Conservation (phyloP, 2,113 vertebrate genomes). For the Varanus salvator region DNA sequence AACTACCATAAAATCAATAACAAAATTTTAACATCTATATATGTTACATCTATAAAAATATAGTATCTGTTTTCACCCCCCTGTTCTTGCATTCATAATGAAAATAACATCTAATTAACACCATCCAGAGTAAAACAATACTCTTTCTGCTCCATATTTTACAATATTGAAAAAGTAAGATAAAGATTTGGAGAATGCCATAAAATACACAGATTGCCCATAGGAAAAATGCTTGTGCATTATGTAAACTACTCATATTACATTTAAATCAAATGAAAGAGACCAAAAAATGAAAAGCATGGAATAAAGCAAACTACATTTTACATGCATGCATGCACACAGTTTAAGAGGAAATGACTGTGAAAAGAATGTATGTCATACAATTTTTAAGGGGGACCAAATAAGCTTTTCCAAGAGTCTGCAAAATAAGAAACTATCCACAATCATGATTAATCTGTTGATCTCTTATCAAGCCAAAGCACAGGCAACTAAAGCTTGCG, state of each 20-base stretch:
- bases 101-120: conserved; percentile 21
- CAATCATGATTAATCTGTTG: conserved; percentile 46
- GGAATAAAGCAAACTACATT: conserved; percentile 15
- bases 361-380: conserved; percentile 50
- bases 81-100: not conserved
- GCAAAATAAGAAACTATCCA: conserved; percentile 58
- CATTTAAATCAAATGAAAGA: not conserved
- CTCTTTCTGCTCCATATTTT: conserved; percentile 20
- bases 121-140: conserved; percentile 1
- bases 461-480: conserved; percentile 41
- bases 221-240: not conserved
- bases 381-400: conserved; percentile 48
- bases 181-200: not conserved
- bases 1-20: not conserved
- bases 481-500: not conserved
- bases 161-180: not conserved
- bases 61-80: not conserved
- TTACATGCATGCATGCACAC: conserved; percentile 31
- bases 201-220: not conserved
- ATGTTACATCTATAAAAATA: not conserved
- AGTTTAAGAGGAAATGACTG: conserved; percentile 33
- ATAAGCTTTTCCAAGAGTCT: conserved; percentile 46
- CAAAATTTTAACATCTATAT: not conserved
- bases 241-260: not conserved
- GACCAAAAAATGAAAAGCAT: not conserved